These are phyloP conservation scores for Actinemys pallida DNA, from an alignment of 2,113 vertebrate species.

Conservation along the genomic window DNA sequence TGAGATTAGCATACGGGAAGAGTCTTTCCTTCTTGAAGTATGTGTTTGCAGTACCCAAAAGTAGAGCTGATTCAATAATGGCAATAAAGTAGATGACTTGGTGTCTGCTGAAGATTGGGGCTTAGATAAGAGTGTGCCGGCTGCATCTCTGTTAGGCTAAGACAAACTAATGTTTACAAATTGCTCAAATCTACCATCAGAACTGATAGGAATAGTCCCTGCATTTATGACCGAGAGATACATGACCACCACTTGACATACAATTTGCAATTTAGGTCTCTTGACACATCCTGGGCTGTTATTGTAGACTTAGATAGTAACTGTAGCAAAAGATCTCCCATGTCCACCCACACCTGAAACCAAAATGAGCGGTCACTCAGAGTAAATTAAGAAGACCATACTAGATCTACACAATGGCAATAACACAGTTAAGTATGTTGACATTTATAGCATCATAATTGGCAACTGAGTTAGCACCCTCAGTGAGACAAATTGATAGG, in stretches of 20 bases:
- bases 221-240: not conserved
- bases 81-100: not conserved
- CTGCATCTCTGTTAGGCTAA: no score
- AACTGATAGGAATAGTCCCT: not conserved
- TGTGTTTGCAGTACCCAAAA: not conserved
- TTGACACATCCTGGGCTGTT: not conserved
- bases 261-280: not conserved
- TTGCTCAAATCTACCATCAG: not conserved
- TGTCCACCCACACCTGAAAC: not conserved
- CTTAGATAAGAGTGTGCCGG: no score
- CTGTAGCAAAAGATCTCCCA: not conserved
- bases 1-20: not conserved
- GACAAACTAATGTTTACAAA: no score
- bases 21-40: not conserved
- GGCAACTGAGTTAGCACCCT: not conserved
- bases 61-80: not conserved
- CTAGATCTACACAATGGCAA: not conserved
- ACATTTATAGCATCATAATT: not conserved
- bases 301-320: not conserved
- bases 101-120: no score
- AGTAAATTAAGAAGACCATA: not conserved
- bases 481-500: not conserved
- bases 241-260: not conserved
- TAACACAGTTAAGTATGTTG: not conserved
- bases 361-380: not conserved